A percentile compares a stretch with the other conserved stretches of the same genome.
Evolutionary conservation across 1,140 invertebrate species (phyloP).

Genomic region (Drosophila fuyamai): DNA sequence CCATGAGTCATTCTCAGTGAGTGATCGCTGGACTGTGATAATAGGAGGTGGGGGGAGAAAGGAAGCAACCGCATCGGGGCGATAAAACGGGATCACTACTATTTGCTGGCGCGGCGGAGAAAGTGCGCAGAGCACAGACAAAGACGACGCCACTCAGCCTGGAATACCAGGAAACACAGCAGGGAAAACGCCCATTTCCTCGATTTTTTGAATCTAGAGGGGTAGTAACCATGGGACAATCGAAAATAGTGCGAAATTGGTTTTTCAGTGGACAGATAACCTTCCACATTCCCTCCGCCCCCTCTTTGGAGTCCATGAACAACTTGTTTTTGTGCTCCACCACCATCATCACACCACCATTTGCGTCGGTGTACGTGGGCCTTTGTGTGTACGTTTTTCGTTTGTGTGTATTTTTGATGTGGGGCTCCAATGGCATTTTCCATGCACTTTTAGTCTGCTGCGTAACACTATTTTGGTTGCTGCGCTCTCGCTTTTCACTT

Average conservation of each 20-base stretch:
- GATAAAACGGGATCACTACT: conserved; percentile 55
- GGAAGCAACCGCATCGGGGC: conserved; percentile 52
- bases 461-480: conserved; percentile 55
- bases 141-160: conserved; percentile 35
- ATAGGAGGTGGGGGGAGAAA: neutral
- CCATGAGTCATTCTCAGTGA: conserved; percentile 55
- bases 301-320: conserved; percentile 27
- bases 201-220: neutral
- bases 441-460: conserved; percentile 57
- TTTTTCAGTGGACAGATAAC: conserved; percentile 24
- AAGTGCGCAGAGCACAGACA: conserved; percentile 59
- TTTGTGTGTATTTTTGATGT: conserved; percentile 47
- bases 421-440: conserved; percentile 69
- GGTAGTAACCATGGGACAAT: conserved; percentile 33
- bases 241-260: conserved; percentile 26
- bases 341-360: conserved; percentile 26
- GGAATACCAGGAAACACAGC: conserved; percentile 6
- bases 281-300: conserved; percentile 2
- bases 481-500: neutral
- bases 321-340: conserved; percentile 75
- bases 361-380: conserved; percentile 31
- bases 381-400: conserved; percentile 46
- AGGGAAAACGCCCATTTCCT: conserved; percentile 73
- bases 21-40: conserved; percentile 48
- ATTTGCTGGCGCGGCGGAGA: conserved; percentile 49